Evolutionary conservation across 2,888 invertebrate genomes (phyloP).

Genomic region (Ophion ventricosus): DNA sequence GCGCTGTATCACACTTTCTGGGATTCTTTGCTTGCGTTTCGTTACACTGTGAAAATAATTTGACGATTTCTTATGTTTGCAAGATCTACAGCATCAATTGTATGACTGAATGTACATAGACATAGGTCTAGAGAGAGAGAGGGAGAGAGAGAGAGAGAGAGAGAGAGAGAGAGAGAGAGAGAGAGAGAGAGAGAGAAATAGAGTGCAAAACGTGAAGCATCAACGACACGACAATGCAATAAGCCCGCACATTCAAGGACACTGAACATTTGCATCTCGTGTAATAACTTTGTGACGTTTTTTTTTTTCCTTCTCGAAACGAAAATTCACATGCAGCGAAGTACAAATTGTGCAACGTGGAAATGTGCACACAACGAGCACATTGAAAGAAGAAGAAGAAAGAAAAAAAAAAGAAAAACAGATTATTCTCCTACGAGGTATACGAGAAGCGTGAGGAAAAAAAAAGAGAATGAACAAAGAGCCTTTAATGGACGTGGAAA

Average conservation of each 20-base stretch:
- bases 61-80: constrained; percentile 16
- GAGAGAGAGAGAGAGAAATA: neutral
- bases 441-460: constrained; percentile 6
- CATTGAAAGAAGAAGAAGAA: too few relatives aligned
- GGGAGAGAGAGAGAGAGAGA: neutral
- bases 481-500: constrained; percentile 21
- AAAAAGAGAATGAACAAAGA: constrained; percentile 27
- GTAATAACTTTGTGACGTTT: constrained; percentile 50
- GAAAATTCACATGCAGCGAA: constrained; percentile 29
- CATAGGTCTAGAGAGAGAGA: neutral
- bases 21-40: neutral
- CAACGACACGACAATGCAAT: neutral
- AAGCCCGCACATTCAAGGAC: constrained; percentile 44
- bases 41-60: constrained; percentile 1
- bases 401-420: too few relatives aligned
- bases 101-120: neutral
- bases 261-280: constrained; percentile 42
- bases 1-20: neutral
- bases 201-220: neutral
- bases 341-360: constrained; percentile 7
- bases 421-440: neutral
- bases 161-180: constrained; percentile 2
- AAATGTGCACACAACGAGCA: neutral
- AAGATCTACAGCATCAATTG: neutral
- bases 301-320: constrained; percentile 26